Evolutionary conservation across 2,888 invertebrate species (phyloP), one percentile per base, ranked within the genome.

Genomic region (Rotaria macrura): DNA sequence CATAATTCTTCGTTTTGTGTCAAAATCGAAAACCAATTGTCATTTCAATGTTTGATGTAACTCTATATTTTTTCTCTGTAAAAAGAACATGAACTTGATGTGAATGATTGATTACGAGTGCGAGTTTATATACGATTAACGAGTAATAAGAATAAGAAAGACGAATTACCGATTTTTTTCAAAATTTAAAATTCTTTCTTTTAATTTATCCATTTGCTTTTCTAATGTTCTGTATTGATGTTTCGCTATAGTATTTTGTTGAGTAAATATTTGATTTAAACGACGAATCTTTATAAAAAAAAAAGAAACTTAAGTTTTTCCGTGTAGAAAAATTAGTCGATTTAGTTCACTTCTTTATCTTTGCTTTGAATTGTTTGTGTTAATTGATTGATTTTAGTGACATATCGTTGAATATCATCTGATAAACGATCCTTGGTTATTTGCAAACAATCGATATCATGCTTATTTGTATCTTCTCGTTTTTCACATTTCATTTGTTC

Each of bases 181-280:
- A 79, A 7, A n/a, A n/a, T 25, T 79, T n/a, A 79, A 17, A 65
- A 65, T 23, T 79, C 79, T 43, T 40, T 79, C 79, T 43, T 79
- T 79, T 5, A 79, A 79, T n/a, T 79, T 79, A 40, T n/a, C 40
- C 25, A 79, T 43, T 79, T 79, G 79, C n/a, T 43, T 40, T 79
- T 79, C 79, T 43, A 79, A 43, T n/a, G 79, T 79, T 79, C 43
- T 38, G 43, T 79, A 79, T 43, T 79, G 79, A 79, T 79, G 79
- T 43, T 79, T 79, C 10, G 40, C 40, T 14, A 43, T 7, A 3
- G 79, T 25, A n/a, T 9, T 43, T 43, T 79, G 79, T 43, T 79
- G 79, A 43, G 25, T 23, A 43, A 43, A 79, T n/a, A 79, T 12
- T 25, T 79, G 40, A 40, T 40, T 79, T 43, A 79, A 79, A 25